Evolutionary conservation across 2,888 invertebrate species (phyloP), one percentile per base, ranked within the genome.

Genomic region (Trichogramma dendrolimi): DNA sequence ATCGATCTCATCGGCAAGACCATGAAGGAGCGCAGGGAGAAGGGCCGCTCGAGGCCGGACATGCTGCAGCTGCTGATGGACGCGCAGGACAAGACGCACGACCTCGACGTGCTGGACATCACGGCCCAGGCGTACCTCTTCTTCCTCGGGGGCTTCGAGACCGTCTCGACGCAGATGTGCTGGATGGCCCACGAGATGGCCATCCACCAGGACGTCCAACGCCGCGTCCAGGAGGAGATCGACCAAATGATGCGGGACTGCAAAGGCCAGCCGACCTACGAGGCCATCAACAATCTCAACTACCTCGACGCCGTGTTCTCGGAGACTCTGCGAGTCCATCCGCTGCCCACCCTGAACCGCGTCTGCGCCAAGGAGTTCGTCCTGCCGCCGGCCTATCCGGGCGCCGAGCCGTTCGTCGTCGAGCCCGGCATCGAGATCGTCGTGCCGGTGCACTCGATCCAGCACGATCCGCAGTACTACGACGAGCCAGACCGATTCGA

Each of bases 11-110:
- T 74, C 1, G 44, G 10, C 1, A 65, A 63, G 0, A 70, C 71
- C 0, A 66, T 75, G 5, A 64, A 64, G 0, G 63, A 51, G n/a
- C 67, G 75, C 11, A 70, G 71, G 1, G 65, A 66, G 6, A 55
- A 70, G 40, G 70, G 71, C 0, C 71, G 73, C 44, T 53, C 79
- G 5, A 73, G 86, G 59, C 83, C 83, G 0, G 85, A 86, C 66
- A 83, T 85, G 83, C 80, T 86, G n/a, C 83, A 85, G 61, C 68
- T 85, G 14, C 72, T 86, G 58, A 80, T 85, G 80, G 83, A 85
- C 58, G 73, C 75, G 0, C 67, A 71, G 4, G 73, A 65, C 1
- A 68, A 68, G 8, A 27, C 27, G 27, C 27, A 27, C 27, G 62
- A 69, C n/a, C 47, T 72, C 7, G 68, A 60, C n/a, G 38, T 82